Base-by-base conservation (phyloP, 2,113 vertebrate species). In the Indri indri region DNA sequence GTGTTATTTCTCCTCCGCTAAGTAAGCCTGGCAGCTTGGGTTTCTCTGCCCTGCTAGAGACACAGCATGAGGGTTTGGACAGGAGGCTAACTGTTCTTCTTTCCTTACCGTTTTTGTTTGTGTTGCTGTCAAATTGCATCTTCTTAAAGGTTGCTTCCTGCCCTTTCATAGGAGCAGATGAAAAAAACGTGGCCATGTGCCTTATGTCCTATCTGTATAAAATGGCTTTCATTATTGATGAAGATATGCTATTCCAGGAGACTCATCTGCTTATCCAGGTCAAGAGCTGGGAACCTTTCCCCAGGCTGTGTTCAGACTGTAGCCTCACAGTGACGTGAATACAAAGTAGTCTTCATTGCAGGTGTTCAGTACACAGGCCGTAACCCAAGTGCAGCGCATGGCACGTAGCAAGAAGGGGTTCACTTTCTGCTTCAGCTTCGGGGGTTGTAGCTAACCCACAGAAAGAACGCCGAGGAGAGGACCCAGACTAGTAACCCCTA, bases 51-150 rank as follows among this genome's bases (percentile, higher is more conserved):
- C 91, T 32, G 81, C 61, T 57, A 7, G 70, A 86, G 91, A 70
- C 68, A 80, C n/a, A 94, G 88, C 90, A 77, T 3, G 88, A 97
- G 95, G 92, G 57, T 97, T 98, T 94, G 97, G 98, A 98, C 97
- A 95, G 95, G 73, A 97, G 96, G 95, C 98, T 97, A 86, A 88
- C 71, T 79, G 4, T 95, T 98, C 95, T 92, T 98, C 91, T 98
- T 97, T 90, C 34, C 92, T 94, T 97, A 97, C 97, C 97, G 97
- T 91, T 98, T 98, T 95, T 98, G 96, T 98, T 98, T 96, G 96
- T 98, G 90, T 97, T 97, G 42, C 96, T 97, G 98, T 98, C 97
- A 98, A 95, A 97, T 96, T 52, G 6, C 59, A 71, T 98, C 94
- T 97, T 90, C 91, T 73, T 92, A 90, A 96, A 97, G 98, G 90